A percentile compares a stretch with the other conserved stretches of the same genome.
Evolutionary conservation across 2,113 vertebrate species (phyloP).

Genomic region (Lamprologus lemairii): DNA sequence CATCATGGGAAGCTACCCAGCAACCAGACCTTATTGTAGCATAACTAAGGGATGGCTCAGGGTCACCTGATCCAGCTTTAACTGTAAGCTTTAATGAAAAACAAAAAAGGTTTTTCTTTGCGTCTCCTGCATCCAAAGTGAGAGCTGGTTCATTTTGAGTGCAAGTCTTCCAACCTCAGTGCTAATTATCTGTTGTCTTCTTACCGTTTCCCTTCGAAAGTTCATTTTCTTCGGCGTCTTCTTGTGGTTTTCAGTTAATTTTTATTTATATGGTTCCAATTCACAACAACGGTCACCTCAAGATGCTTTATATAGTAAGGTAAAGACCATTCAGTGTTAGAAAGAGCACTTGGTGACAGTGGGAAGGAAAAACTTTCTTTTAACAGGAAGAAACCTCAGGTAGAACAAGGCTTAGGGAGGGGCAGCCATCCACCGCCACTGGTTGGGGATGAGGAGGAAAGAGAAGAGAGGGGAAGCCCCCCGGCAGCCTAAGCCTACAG

Average conservation of each 20-base stretch:
- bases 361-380: neutral
- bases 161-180: neutral
- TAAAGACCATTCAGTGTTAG: neutral
- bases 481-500: neutral
- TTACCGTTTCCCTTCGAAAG: rapidly evolving
- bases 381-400: neutral
- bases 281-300: rapidly evolving
- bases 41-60: neutral
- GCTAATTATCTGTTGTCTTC: neutral
- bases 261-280: neutral
- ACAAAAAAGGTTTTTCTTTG: neutral
- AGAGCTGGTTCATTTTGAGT: neutral
- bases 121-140: neutral
- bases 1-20: neutral
- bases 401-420: neutral
- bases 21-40: neutral
- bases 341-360: rapidly evolving
- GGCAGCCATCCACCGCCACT: neutral
- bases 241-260: neutral
- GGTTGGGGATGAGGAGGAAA: neutral
- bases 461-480: neutral
- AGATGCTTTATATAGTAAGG: neutral
- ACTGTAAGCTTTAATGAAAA: neutral
- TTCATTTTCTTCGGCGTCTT: rapidly evolving
- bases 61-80: neutral